Evolutionary conservation across 1,140 invertebrate genomes (phyloP), one percentile per base, ranked within the genome.

Genomic region (Achatina immaculata): DNA sequence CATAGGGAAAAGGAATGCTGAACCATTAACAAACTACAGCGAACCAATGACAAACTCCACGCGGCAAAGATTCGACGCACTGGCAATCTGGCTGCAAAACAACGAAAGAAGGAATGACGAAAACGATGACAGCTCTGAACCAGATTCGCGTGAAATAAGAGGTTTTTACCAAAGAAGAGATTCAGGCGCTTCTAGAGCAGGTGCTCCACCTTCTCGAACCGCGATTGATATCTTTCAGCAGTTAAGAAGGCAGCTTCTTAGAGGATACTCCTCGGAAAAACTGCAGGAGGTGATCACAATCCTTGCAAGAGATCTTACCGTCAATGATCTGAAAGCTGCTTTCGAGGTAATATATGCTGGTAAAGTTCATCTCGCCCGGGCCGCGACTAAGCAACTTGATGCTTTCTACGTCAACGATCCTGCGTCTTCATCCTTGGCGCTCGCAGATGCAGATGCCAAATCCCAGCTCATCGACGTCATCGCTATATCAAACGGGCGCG

Each of bases 401-500:
- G 9, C 55, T 9, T 77, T 77, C 75, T 77, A 62, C 28, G 75
- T 65, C 36, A 65, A n/a, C 6, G 31, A 62, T n/a, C 9, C 31
- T 1, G 38, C 4, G 19, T 77, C 75, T 24, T 16, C 51, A 21
- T 38, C 58, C 28, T n/a, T 3, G 1, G 4, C 16, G 3, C 40
- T 77, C 6, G 38, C 31, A 7, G 75, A 66, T 14, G 36, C 31
- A 38, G 75, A 77, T 28, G 7, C 1, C 36, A 66, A 31, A 62
- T 11, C 21, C 16, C n/a, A 65, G 16, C 40, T 11, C 51, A 42
- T 43, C 9, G 34, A 77, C 16, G 6, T 62, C 6, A 43, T 77
- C n/a, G 1, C 42, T 7, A 31, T 48, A 34, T 31, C 75, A 14
- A 77, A 77, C 75, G 38, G 38, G 1, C 72, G 72, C 19, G 72